These are phyloP conservation scores for Gila robusta DNA, from an alignment of 2,797 vertebrate species.

Conservation along the genomic window DNA sequence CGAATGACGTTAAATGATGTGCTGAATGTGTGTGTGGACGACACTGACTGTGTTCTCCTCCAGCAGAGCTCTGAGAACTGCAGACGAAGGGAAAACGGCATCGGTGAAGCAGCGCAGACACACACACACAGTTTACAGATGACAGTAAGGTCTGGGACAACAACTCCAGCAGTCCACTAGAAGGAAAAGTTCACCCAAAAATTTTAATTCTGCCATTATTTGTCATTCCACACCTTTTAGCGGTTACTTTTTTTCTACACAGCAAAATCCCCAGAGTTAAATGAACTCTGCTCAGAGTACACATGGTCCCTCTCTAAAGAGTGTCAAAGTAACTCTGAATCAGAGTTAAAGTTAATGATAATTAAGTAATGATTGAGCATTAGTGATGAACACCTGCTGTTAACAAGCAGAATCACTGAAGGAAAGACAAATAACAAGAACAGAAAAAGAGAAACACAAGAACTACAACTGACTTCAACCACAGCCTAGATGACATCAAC, in stretches of 20 bases:
- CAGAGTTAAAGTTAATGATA: no score
- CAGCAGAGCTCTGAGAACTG: constrained; percentile 66
- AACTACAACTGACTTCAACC: no score
- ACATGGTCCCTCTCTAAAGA: no score
- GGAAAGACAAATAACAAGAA: no score
- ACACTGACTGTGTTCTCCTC: constrained; percentile 14
- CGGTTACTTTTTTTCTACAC: neutral
- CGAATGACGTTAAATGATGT: neutral
- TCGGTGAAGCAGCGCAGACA: constrained; percentile 74
- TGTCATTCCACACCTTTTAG: neutral
- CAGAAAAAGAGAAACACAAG: no score
- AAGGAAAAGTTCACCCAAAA: neutral
- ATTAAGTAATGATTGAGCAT: no score
- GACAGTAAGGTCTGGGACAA: constrained; percentile 68
- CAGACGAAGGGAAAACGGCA: constrained; percentile 70
- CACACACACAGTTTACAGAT: constrained; percentile 76
- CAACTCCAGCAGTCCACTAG: constrained; percentile 1
- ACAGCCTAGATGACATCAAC: no score
- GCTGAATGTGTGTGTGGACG: neutral
- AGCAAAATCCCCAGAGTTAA: no score
- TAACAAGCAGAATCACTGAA: no score
- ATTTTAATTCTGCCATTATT: neutral
- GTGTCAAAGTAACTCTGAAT: no score
- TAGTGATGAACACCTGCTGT: no score
- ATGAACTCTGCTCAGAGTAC: no score